Conservation (phyloP, 2,113 vertebrate species). For the Pelvicachromis taeniatus region DNA sequence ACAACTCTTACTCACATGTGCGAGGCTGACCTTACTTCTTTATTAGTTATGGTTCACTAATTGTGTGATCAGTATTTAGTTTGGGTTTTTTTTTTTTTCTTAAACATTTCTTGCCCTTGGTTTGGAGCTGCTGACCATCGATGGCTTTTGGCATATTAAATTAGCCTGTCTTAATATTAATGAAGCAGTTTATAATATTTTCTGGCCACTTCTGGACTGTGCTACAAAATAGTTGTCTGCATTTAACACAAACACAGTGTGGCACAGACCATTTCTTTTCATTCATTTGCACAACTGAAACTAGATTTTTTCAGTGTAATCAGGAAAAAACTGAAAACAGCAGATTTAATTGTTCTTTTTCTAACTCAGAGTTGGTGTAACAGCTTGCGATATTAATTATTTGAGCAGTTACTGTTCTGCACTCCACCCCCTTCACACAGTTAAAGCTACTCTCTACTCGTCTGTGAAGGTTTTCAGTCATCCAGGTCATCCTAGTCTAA, state of each 20-base stretch:
- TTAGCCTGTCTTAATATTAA: neutral
- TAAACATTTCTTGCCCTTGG: neutral
- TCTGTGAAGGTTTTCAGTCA: too few species aligned
- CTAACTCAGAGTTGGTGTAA: neutral
- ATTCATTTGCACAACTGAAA: neutral
- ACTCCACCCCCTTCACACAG: neutral
- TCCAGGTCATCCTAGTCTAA: too few species aligned
- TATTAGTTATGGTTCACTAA: neutral
- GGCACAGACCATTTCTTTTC: neutral
- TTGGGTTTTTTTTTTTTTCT: neutral
- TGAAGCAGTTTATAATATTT: neutral
- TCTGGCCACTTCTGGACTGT: neutral
- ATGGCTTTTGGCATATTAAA: neutral
- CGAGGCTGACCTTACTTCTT: neutral
- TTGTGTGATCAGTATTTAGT: neutral
- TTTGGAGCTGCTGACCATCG: neutral
- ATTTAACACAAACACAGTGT: neutral
- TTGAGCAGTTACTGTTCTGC: neutral
- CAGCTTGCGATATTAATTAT: neutral
- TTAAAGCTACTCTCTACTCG: neutral
- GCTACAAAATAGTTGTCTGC: neutral
- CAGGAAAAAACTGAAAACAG: neutral
- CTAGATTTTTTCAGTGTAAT: rapidly evolving
- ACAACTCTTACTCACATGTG: neutral
- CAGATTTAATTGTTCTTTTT: neutral